Base-by-base conservation (phyloP, 2,113 vertebrate species). In the Carlito syrichta region DNA sequence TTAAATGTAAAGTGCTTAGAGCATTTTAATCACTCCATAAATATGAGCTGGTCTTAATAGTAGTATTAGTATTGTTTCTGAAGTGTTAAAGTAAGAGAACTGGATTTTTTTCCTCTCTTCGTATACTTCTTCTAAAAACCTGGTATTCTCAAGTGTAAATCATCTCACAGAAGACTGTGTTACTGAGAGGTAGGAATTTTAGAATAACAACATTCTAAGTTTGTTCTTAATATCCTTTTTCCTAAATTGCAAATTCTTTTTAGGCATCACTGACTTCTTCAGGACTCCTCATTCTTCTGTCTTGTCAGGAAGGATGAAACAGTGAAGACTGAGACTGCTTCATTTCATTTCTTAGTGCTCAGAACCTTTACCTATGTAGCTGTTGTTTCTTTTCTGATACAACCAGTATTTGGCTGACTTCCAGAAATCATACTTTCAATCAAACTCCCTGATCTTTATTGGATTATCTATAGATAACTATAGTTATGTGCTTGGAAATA, bases 371-470 rank as follows among this genome's bases (percentile, higher is more conserved):
- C 56, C 25, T 48, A 50, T 76, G 14, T 25, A 27, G 38, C 32
- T 56, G 1, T 35, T 82, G 50, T 16, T 30, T 30, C 13, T 14
- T 82, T 91, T 43, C 60, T 54, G 43, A 13, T 86, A 48, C 40
- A 95, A 54, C 76, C n/a, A 69, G 68, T 83, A 71, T 69, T 76
- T 92, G 62, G 35, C 88, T 89, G 10, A 3, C 7, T 91, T 94
- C 69, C 73, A 89, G 56, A 88, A 83, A 62, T 56, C 30, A 50
- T 76, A 50, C 27, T 91, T 56, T 84, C 35, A 43, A n/a, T 91
- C 48, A 91, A 54, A 93, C 50, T 89, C 43, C 48, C n/a, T 95
- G 69, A 86, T 89, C 83, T 96, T 93, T 94, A 77, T 40, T 79
- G n/a, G 52, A 93, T 96, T 97, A 62, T 96, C 82, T 95, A 0